Percentiles rank a stretch among this genome's conserved stretches.
phyloP scores from a whole-genome alignment of 2,797 vertebrate species.

The Brotula barbata region DNA sequence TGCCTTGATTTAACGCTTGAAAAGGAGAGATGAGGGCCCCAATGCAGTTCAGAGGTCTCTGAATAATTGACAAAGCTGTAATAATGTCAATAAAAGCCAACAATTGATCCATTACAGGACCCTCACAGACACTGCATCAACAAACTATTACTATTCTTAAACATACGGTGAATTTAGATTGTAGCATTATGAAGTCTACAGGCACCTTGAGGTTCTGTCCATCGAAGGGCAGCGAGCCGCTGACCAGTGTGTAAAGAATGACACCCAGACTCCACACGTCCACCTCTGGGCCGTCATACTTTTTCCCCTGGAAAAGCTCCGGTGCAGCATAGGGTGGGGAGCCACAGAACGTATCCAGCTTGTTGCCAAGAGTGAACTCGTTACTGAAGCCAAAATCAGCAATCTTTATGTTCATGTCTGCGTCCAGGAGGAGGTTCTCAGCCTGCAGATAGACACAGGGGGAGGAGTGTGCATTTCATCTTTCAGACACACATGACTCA shows the following conservation, averaged over 20 bases:
- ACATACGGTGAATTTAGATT: no score
- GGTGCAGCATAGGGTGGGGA: slow-evolving; percentile 96
- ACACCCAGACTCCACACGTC: slow-evolving; percentile 99
- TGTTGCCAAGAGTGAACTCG: slow-evolving; percentile 95
- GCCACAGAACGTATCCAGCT: slow-evolving; percentile 98
- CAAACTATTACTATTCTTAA: no score
- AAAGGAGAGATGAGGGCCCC: background rate
- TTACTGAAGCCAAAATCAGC: slow-evolving; percentile 99
- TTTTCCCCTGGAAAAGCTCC: slow-evolving; percentile 98
- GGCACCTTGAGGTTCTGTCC: slow-evolving; percentile 96
- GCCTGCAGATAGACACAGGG: slow-evolving; percentile 75
- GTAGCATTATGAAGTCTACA: background rate
- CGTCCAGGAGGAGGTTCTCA: slow-evolving; percentile 95
- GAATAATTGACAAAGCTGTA: no score
- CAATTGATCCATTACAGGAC: no score
- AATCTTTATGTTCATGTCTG: slow-evolving; percentile 99
- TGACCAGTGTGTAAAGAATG: slow-evolving; percentile 97
- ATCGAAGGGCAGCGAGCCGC: slow-evolving; percentile 96
- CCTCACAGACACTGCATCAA: no score
- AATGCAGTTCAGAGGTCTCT: background rate
- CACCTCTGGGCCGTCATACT: slow-evolving; percentile 97
- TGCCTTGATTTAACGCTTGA: background rate
- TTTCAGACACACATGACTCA: no score
- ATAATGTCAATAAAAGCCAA: no score
- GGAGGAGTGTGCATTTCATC: no score